Percentiles rank a stretch among this genome's conserved stretches.
Conservation (phyloP, 2,113 vertebrate genomes). For the Silurus meridionalis region DNA sequence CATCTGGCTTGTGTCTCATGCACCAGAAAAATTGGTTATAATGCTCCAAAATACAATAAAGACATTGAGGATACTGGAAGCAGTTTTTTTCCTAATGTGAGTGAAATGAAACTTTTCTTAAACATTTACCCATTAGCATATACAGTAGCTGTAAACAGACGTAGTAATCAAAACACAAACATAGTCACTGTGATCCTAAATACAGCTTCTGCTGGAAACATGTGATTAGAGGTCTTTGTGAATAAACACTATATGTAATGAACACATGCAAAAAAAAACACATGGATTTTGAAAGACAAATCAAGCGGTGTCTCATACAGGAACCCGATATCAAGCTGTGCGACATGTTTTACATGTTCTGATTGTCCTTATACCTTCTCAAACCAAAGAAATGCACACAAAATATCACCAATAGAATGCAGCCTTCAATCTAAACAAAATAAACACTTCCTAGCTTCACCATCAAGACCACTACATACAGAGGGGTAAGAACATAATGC, state of each 20-base stretch:
- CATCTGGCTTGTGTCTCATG: neutral
- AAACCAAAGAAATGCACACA: conserved; percentile 48
- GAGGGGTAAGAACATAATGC: neutral
- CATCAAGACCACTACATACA: conserved; percentile 37
- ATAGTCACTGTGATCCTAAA: neutral
- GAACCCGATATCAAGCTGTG: conserved; percentile 67
- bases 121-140: neutral
- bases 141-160: neutral
- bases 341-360: conserved; percentile 61
- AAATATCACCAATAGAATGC: conserved; percentile 56
- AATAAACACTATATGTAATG: neutral
- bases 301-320: conserved; percentile 41
- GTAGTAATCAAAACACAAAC: neutral
- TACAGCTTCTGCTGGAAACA: neutral
- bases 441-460: conserved; percentile 3
- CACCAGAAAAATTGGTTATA: neutral
- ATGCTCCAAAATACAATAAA: neutral
- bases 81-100: neutral
- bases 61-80: neutral
- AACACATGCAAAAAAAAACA: neutral
- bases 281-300: neutral
- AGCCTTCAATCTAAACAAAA: conserved; percentile 29
- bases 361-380: conserved; percentile 45
- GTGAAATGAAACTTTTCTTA: neutral
- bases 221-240: neutral